phyloP scores from a whole-genome alignment of 2,888 invertebrate genomes.

The Chesias legatella region DNA sequence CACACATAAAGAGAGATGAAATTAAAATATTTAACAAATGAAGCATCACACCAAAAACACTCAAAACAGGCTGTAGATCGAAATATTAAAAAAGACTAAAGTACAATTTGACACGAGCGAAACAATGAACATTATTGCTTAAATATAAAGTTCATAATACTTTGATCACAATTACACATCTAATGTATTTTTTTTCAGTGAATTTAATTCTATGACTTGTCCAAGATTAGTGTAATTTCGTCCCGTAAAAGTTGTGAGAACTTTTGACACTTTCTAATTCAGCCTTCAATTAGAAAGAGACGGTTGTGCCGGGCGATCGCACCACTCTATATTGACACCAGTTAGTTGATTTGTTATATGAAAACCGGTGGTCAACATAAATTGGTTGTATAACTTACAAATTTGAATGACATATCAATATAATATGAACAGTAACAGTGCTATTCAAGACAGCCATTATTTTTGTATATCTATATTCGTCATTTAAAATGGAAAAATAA shows the following conservation, averaged over 20 bases:
- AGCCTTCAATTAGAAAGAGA: constrained; percentile 78
- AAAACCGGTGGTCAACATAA: constrained; percentile 28
- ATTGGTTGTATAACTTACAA: constrained; percentile 27
- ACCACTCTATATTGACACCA: constrained; percentile 22
- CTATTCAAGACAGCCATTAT: constrained; percentile 54
- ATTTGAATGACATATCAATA: constrained; percentile 31
- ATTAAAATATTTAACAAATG: constrained; percentile 26
- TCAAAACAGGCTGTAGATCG: constrained; percentile 48
- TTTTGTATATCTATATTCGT: constrained; percentile 45
- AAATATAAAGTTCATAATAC: constrained; percentile 67
- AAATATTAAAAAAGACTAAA: constrained; percentile 15
- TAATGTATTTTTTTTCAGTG: constrained; percentile 32
- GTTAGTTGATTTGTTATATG: constrained; percentile 10
- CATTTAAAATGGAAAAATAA: constrained; percentile 28
- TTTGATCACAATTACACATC: constrained; percentile 67
- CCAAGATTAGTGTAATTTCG: constrained; percentile 29
- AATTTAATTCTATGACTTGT: constrained; percentile 31
- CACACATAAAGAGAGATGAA: constrained; percentile 41
- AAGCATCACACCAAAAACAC: constrained; percentile 35
- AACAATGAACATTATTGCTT: constrained; percentile 63
- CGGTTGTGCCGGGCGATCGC: constrained; percentile 61
- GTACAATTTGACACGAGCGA: constrained; percentile 29
- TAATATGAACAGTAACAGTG: constrained; percentile 50
- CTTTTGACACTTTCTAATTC: constrained; percentile 74
- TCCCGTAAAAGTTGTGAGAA: constrained; percentile 24